Evolutionary conservation across 2,888 invertebrate species (phyloP).

Genomic region (Polydrusus pterygomalis): DNA sequence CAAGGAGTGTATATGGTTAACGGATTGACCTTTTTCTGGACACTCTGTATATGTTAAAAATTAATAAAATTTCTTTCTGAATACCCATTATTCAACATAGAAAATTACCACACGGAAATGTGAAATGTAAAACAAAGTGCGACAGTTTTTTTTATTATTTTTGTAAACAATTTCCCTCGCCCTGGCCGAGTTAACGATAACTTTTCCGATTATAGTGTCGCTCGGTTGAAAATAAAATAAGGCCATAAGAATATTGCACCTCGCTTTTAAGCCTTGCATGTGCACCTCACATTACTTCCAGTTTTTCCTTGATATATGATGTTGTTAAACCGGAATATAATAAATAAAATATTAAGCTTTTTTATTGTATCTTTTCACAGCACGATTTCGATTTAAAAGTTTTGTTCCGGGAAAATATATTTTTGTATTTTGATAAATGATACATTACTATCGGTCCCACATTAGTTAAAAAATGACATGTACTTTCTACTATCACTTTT

Average conservation of each 20-base stretch:
- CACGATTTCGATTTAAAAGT: conserved; percentile 63
- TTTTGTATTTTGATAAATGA: conserved; percentile 5
- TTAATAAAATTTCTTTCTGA: no score
- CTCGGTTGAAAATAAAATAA: conserved; percentile 65
- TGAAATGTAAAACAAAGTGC: conserved; percentile 52
- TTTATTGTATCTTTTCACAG: conserved; percentile 63
- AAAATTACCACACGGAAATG: conserved; percentile 33
- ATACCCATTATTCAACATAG: not conserved
- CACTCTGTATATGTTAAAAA: no score
- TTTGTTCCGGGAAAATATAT: conserved; percentile 37
- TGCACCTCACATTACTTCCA: conserved; percentile 64
- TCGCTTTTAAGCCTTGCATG: conserved; percentile 65
- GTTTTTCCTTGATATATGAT: conserved; percentile 54
- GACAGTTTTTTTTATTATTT: conserved; percentile 45
- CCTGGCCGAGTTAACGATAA: conserved; percentile 61
- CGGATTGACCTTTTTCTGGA: no score
- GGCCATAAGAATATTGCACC: conserved; percentile 66
- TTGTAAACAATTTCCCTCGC: conserved; percentile 55
- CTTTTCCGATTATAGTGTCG: conserved; percentile 62
- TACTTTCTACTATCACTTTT: no score
- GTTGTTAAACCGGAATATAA: conserved; percentile 62
- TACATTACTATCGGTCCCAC: not conserved
- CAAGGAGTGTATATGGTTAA: no score
- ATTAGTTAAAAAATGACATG: no score
- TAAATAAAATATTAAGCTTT: conserved; percentile 65